Percentiles rank a stretch among this genome's conserved stretches.
Conservation (phyloP, 2,888 invertebrate genomes). For the Meteorus colon region DNA sequence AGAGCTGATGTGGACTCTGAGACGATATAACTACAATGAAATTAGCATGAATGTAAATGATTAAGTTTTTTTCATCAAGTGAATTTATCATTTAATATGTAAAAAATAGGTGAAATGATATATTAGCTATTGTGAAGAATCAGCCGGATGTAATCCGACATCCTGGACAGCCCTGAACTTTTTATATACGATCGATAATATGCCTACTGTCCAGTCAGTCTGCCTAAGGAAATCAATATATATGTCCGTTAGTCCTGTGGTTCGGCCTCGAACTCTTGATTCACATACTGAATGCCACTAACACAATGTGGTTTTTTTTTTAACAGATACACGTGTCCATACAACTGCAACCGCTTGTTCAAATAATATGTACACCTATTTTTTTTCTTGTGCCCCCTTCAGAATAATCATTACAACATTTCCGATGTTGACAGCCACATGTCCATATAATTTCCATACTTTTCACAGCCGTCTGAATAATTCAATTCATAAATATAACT, state of each 20-base stretch:
- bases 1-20: not conserved
- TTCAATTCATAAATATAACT: not conserved
- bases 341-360: not conserved
- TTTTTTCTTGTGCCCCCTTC: conserved; percentile 11
- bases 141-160: conserved; percentile 41
- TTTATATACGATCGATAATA: conserved; percentile 65
- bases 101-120: conserved; percentile 22
- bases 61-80: too few relatives aligned
- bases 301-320: conserved; percentile 32
- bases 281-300: conserved; percentile 37
- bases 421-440: conserved; percentile 9
- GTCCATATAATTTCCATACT: conserved; percentile 13
- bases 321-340: not conserved
- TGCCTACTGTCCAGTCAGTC: conserved; percentile 61
- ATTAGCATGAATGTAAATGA: too few relatives aligned
- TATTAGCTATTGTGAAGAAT: conserved; percentile 30
- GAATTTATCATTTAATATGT: not conserved
- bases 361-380: conserved; percentile 19
- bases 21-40: not conserved
- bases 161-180: conserved; percentile 69
- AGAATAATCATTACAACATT: conserved; percentile 7
- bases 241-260: conserved; percentile 62
- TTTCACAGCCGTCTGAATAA: not conserved
- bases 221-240: conserved; percentile 63
- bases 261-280: conserved; percentile 58